A percentile compares a stretch with the other conserved stretches of the same genome.
These are phyloP conservation scores for Australoheros scitulus DNA, from an alignment of 2,113 vertebrate genomes.

Conservation along the genomic window DNA sequence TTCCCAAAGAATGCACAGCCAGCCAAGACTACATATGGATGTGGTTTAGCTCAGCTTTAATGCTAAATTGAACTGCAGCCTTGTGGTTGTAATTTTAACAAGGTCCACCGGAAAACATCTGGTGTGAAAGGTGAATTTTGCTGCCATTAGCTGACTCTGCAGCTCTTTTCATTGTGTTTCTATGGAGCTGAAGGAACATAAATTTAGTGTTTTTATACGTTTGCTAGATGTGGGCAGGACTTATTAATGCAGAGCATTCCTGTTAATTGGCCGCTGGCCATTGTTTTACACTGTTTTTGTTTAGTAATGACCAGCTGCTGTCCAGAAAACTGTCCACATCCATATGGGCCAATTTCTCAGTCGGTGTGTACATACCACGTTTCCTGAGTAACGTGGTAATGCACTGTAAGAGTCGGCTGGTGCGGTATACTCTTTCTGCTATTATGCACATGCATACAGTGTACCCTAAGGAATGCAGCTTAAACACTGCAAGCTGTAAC, in stretches of 20 bases:
- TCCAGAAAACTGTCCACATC: slow-evolving; percentile 6
- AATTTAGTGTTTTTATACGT: not conserved
- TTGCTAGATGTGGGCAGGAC: slow-evolving; percentile 19
- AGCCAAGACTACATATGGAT: slow-evolving; percentile 33
- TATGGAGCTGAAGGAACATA: slow-evolving; percentile 17
- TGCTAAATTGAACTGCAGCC: slow-evolving; percentile 26
- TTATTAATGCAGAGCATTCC: slow-evolving; percentile 9
- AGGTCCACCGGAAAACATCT: slow-evolving; percentile 8
- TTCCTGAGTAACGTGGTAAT: not conserved
- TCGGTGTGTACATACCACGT: not conserved
- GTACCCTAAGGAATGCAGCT: slow-evolving; percentile 44
- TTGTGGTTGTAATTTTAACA: slow-evolving; percentile 45
- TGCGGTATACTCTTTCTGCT: slow-evolving; percentile 3
- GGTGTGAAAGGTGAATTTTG: slow-evolving; percentile 3
- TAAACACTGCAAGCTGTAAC: slow-evolving; percentile 46
- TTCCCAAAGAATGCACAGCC: slow-evolving; percentile 54
- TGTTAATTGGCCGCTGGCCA: slow-evolving; percentile 35
- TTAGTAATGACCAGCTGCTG: slow-evolving; percentile 26
- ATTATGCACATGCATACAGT: not conserved
- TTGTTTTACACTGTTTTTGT: slow-evolving; percentile 12
- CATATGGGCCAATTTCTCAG: slow-evolving; percentile 18
- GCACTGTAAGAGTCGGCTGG: not conserved
- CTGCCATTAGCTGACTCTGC: slow-evolving; percentile 40
- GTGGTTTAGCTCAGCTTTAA: slow-evolving; percentile 30
- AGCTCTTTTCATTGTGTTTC: slow-evolving; percentile 26